Percentiles rank a stretch among this genome's conserved stretches.
Conservation (phyloP, 1,140 invertebrate species). For the Radopholus similis region DNA sequence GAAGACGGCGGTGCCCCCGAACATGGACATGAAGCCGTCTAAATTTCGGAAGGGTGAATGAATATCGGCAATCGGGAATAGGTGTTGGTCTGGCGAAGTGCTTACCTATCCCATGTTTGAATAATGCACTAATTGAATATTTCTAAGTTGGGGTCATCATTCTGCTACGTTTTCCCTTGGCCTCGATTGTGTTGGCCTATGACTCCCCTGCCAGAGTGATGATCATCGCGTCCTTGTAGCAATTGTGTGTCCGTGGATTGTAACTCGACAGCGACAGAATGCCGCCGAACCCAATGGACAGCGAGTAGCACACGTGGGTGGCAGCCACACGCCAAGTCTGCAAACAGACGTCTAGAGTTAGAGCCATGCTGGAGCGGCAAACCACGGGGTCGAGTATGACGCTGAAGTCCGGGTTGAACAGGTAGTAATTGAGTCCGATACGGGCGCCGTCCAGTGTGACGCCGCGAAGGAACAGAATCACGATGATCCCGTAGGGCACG, state of each 20-base stretch:
- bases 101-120: too few species aligned
- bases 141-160: too few species aligned
- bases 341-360: neutral
- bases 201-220: slow-evolving; percentile 32
- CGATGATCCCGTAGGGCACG: slow-evolving; percentile 43
- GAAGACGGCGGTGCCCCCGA: slow-evolving; percentile 40
- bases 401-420: slow-evolving; percentile 42
- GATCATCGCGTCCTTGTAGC: slow-evolving; percentile 32
- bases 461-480: slow-evolving; percentile 38
- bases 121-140: too few species aligned
- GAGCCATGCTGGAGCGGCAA: neutral
- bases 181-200: too few species aligned
- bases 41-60: too few species aligned
- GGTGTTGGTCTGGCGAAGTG: too few species aligned
- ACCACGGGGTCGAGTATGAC: slow-evolving; percentile 14
- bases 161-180: too few species aligned
- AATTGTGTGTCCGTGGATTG: slow-evolving; percentile 32
- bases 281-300: slow-evolving; percentile 60
- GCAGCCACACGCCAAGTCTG: slow-evolving; percentile 60
- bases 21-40: slow-evolving; percentile 30
- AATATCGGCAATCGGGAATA: too few species aligned
- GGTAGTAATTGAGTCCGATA: slow-evolving; percentile 37
- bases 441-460: slow-evolving; percentile 40
- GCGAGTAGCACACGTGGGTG: slow-evolving; percentile 61
- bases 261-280: slow-evolving; percentile 49